These are phyloP conservation scores for Baryphthengus martii DNA, from an alignment of 2,113 vertebrate species.

Conservation along the genomic window DNA sequence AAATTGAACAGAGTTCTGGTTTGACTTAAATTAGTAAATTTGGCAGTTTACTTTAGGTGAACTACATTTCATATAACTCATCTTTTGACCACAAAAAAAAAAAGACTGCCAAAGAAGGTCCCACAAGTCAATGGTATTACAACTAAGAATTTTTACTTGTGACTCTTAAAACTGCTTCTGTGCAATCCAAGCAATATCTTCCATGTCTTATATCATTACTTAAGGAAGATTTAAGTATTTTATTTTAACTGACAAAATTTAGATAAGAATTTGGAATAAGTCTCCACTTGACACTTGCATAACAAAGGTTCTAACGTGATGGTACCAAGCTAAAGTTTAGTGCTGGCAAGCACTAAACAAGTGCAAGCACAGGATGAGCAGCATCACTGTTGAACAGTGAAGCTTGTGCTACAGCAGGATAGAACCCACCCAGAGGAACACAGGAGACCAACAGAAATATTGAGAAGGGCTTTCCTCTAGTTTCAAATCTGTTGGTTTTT, in stretches of 20 bases:
- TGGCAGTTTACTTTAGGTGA: neutral
- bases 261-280: neutral
- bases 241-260: neutral
- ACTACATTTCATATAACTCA: neutral
- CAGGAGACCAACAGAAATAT: neutral
- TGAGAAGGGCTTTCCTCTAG: neutral
- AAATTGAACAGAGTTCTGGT: neutral
- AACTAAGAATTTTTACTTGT: neutral
- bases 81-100: neutral
- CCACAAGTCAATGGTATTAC: neutral
- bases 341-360: neutral
- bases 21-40: neutral
- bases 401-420: neutral
- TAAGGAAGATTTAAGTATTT: neutral
- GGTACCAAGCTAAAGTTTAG: neutral
- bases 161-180: neutral
- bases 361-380: neutral
- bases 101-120: neutral
- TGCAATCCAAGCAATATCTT: neutral
- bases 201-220: neutral
- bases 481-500: no score
- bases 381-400: neutral
- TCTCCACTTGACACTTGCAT: neutral
- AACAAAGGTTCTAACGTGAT: neutral
- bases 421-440: neutral